Evolutionary conservation across 1,140 invertebrate species (phyloP), one percentile per base, ranked within the genome.

Genomic region (Drosophila sulfurigaster): DNA sequence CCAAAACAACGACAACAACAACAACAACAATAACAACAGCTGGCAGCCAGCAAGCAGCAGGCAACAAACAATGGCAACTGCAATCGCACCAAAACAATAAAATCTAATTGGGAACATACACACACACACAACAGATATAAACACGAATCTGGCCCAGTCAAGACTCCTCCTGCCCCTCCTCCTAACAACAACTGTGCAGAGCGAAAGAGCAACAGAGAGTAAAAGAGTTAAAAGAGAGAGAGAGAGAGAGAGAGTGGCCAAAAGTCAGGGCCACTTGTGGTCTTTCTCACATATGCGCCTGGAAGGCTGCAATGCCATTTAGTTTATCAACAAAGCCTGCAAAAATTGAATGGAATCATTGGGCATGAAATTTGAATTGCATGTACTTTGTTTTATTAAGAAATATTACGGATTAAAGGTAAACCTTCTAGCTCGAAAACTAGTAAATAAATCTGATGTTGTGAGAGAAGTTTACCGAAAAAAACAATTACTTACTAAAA

Each of bases 71-170:
- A 77, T 88, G 60, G 56, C 43, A 79, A 77, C 70, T 74, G 79
- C 79, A 79, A 82, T 87, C 68, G 69, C 71, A 87, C 76, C 82
- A 66, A 88, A 87, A 87, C 83, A 87, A 87, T 87, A 77, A 88
- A 87, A 87, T 87, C 82, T 82, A 82, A 87, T 88, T 87, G 83
- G 64, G 78, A 87, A 70, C 76, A 87, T 32, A 78, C 43, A 74
- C 67, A 63, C 57, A 64, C 48, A 30, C 30, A 46, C 45, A 62
- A 43, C 32, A 52, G 48, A 64, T 48, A 66, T 45, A 16, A 30
- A 56, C 51, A 70, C 7, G 32, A 59, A 54, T 25, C 60, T 63
- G 32, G 35, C 51, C 10, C 41, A 49, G 51, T 49, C 32, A 15
- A 58, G 71, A 60, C 56, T 35, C 49, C 72, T 3, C 10, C 72